Percentiles rank a stretch among this genome's conserved stretches.
Conservation (phyloP, 2,797 vertebrate genomes). For the Dipus sagitta region DNA sequence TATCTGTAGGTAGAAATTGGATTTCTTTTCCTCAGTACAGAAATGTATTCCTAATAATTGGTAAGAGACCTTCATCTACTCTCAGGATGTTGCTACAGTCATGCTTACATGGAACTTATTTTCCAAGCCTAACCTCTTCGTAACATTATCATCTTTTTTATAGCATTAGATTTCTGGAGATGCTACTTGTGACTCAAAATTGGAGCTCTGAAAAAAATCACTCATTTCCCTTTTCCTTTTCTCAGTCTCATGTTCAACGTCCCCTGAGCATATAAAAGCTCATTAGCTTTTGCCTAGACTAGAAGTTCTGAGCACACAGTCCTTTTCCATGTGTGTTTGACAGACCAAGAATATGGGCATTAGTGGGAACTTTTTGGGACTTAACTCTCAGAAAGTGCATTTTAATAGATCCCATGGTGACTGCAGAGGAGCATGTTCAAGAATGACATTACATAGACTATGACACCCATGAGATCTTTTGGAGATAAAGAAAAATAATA, state of each 20-base stretch:
- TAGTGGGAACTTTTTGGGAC: background rate
- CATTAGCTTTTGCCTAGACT: background rate
- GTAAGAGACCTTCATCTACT: background rate
- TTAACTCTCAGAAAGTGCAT: background rate
- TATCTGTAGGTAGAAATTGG: background rate
- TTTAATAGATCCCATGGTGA: background rate
- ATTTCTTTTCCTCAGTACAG: background rate
- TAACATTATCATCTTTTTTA: background rate
- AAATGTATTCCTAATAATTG: background rate
- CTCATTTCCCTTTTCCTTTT: background rate
- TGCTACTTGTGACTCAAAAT: background rate
- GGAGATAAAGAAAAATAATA: background rate
- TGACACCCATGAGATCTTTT: background rate
- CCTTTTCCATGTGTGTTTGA: background rate
- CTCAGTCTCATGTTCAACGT: background rate
- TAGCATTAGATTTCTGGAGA: background rate
- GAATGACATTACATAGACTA: background rate
- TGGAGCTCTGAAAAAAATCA: background rate
- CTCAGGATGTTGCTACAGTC: background rate
- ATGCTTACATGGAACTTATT: background rate
- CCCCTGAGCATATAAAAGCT: background rate
- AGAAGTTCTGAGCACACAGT: background rate
- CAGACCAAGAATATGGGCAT: background rate
- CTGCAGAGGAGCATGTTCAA: background rate
- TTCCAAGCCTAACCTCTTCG: background rate